phyloP scores from a whole-genome alignment of 2,888 invertebrate species.

The Melanotus villosus region DNA sequence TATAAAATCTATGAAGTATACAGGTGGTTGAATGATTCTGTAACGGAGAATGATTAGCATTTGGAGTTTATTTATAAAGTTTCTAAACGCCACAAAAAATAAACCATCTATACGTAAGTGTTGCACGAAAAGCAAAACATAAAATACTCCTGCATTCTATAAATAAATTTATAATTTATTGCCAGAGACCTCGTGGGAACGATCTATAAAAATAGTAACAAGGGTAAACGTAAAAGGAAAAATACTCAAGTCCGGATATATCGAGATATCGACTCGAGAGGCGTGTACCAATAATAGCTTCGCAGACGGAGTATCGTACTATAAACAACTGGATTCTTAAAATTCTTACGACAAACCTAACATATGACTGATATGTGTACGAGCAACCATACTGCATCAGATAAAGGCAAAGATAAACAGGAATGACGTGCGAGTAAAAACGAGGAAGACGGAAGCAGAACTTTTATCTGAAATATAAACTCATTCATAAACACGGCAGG shows the following conservation, averaged over 20 bases:
- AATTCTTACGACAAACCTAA: slow-evolving; percentile 24
- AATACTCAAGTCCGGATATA: slow-evolving; percentile 17
- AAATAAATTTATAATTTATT: slow-evolving; percentile 18
- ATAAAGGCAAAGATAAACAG: slow-evolving; percentile 40
- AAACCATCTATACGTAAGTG: too few species aligned
- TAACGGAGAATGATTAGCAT: too few species aligned
- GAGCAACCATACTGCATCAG: slow-evolving; percentile 12
- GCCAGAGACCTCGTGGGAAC: slow-evolving; percentile 16
- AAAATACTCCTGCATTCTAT: background rate
- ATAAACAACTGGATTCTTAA: slow-evolving; percentile 23
- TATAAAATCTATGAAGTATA: too few species aligned
- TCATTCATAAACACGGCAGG: slow-evolving; percentile 56
- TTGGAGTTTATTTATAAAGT: too few species aligned
- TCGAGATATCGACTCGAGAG: slow-evolving; percentile 8
- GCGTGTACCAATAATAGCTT: slow-evolving; percentile 5
- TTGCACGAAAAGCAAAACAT: background rate
- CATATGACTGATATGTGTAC: slow-evolving; percentile 20
- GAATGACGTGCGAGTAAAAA: slow-evolving; percentile 49
- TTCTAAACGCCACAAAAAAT: too few species aligned
- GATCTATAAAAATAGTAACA: slow-evolving; percentile 11
- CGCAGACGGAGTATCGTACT: slow-evolving; percentile 5
- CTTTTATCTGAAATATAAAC: slow-evolving; percentile 54
- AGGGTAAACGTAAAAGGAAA: slow-evolving; percentile 16
- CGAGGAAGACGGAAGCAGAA: slow-evolving; percentile 47
- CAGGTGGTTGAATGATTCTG: too few species aligned